phyloP scores from a whole-genome alignment of 1,140 invertebrate genomes.

The Zophobas atratus region DNA sequence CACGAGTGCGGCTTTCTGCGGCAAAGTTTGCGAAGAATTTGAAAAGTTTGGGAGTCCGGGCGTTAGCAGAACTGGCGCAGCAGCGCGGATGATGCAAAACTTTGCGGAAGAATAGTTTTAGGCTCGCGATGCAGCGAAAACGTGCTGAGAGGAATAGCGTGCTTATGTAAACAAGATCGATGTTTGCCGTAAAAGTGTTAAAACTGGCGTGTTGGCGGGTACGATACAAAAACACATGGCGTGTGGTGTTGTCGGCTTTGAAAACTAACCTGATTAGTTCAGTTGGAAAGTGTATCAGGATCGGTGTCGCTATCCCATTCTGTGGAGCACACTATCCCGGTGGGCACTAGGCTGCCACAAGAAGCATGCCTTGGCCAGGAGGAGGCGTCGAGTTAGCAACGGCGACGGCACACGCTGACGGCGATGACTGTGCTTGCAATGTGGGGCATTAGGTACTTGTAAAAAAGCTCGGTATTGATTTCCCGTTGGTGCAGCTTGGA shows the following conservation, averaged over 20 bases:
- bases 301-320: conserved; percentile 59
- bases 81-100: too few species aligned
- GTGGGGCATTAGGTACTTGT: conserved; percentile 62
- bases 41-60: background rate
- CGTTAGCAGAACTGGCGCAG: too few species aligned
- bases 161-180: conserved; percentile 1
- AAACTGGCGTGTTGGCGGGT: background rate
- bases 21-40: background rate
- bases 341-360: conserved; percentile 62
- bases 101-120: too few species aligned
- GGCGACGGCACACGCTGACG: conserved; percentile 60
- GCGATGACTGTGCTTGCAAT: conserved; percentile 63
- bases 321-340: conserved; percentile 48
- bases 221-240: conserved; percentile 24
- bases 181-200: background rate
- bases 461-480: conserved; percentile 60
- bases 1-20: too few species aligned
- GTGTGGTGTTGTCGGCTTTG: conserved; percentile 2
- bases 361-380: conserved; percentile 65
- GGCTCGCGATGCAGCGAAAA: too few species aligned
- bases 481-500: conserved; percentile 53
- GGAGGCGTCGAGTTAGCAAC: conserved; percentile 66
- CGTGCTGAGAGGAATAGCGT: background rate
- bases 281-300: conserved; percentile 16
- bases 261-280: conserved; percentile 44